Percentiles rank a stretch among this genome's conserved stretches.
phyloP scores from a whole-genome alignment of 2,113 vertebrate genomes.

The human (Homo sapiens) region GRCh38 chr9:34429501-34430000 shows the following conservation, averaged over 20 bases:
- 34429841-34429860: background rate
- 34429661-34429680: background rate
- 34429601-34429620: background rate
- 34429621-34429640: background rate
- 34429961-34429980: background rate
- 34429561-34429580: background rate
- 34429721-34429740: background rate
- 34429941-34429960: background rate
- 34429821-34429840: background rate
- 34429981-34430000: background rate
- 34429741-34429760: background rate
- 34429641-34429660: background rate
- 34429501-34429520: slow-evolving; percentile 29
- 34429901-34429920: background rate
- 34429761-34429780: background rate
- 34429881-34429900: background rate
- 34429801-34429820: background rate
- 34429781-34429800: background rate
- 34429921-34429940: slow-evolving; percentile 37
- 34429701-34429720: background rate
- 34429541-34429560: background rate
- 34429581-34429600: background rate
- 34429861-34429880: background rate
- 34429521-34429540: slow-evolving; percentile 6
- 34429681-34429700: slow-evolving; percentile 2